Base-by-base conservation (phyloP, 2,113 vertebrate genomes). In the Rissa tridactyla region DNA sequence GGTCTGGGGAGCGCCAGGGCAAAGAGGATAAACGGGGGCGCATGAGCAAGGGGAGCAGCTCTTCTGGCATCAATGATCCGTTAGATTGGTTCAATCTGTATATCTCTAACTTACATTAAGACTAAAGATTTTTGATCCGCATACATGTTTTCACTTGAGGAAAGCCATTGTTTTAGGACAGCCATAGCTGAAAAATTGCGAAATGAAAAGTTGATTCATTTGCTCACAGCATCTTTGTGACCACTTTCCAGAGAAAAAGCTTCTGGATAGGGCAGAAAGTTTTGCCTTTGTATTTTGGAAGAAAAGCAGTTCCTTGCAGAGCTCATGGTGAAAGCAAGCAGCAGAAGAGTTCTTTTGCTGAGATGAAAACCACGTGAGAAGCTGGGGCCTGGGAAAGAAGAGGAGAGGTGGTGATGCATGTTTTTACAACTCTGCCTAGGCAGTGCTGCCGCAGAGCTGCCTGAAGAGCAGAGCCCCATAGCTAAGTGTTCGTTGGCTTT, bases 261-360 rank as follows among this genome's bases (percentile, higher is more conserved):
- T 79, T 85, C 70, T 64, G 38, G 47, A 64, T 62, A 58, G 75
- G 12, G 52, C 32, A 82, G 21, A 71, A 88, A 49, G 18, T 61
- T 96, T 64, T 94, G 52, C 47, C 52, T 86, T 88, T 90, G 40
- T 6, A 58, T 82, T 88, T 86, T 92, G 72, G 71, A 86, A 88
- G 60, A 61, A 90, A 64, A 80, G 64, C 16, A 14, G 52, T 64
- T 90, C 49, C 22, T 81, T 54, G n/a, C 61, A 30, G 54, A 61
- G 49, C 25, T 68, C 18, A 0, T 15, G 11, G 34, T 61, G 68
- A 15, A 80, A 65, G 29, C 5, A 51, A 69, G 49, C 22, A 40
- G 58, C 62, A 80, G 30, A 72, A 38, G 32, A 8, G 1, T 17
- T n/a, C 32, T 71, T 79, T 68, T 29, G 27, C 71, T 68, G 93